Conservation (phyloP, 2,888 invertebrate genomes). For the Lysandra bellargus region DNA sequence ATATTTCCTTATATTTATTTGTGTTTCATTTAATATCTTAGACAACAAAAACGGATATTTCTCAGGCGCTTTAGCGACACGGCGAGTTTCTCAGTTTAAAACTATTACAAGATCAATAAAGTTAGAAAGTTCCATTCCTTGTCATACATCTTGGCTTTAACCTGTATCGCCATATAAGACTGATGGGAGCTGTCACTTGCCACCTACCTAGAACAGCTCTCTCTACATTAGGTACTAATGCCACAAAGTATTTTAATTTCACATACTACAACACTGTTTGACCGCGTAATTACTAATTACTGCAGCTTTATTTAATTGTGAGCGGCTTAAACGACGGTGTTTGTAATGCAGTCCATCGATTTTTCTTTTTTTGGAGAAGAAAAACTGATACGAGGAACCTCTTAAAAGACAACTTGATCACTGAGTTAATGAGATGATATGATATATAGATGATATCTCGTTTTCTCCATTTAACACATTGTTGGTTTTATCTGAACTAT, state of each 20-base stretch:
- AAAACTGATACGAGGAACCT: neutral
- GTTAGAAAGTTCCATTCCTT: slow-evolving; percentile 67
- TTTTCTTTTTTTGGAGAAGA: neutral
- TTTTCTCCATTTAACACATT: neutral
- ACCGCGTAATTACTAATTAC: slow-evolving; percentile 16
- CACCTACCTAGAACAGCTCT: slow-evolving; percentile 63
- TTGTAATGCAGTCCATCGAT: neutral
- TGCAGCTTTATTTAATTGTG: neutral
- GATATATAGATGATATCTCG: neutral
- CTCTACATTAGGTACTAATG: slow-evolving; percentile 54
- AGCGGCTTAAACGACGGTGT: neutral
- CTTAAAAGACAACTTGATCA: slow-evolving; percentile 16
- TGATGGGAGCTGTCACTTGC: slow-evolving; percentile 59
- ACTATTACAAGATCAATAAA: slow-evolving; percentile 49
- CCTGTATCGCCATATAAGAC: slow-evolving; percentile 47
- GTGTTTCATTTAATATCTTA: neutral
- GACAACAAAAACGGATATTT: slow-evolving; percentile 3
- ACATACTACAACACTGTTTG: slow-evolving; percentile 30
- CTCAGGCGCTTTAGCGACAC: slow-evolving; percentile 2
- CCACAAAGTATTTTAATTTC: slow-evolving; percentile 44
- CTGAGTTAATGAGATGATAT: neutral
- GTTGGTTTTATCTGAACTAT: neutral
- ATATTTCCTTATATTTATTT: neutral
- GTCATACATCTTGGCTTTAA: slow-evolving; percentile 49
- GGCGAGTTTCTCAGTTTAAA: slow-evolving; percentile 1